Evolutionary conservation across 2,888 invertebrate genomes (phyloP).

Genomic region (Germaria angustata): DNA sequence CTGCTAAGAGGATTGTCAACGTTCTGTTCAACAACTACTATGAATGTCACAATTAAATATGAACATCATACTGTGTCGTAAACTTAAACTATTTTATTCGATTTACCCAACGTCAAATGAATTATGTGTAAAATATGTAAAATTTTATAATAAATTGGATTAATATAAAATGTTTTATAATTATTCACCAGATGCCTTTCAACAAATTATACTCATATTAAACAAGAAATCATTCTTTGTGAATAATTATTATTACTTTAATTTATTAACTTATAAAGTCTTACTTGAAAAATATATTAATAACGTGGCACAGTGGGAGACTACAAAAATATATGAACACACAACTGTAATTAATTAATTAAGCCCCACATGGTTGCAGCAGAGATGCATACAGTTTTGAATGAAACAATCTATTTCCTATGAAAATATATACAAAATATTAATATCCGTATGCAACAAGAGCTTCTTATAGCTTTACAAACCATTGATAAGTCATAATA

Average conservation of each 20-base stretch:
- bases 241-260: conserved; percentile 44
- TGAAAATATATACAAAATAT: too few relatives aligned
- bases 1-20: conserved; percentile 58
- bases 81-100: not conserved
- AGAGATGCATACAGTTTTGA: too few relatives aligned
- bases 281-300: not conserved
- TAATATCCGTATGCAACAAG: too few relatives aligned
- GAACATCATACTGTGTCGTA: not conserved
- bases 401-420: too few relatives aligned
- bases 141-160: conserved; percentile 35
- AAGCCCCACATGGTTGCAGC: too few relatives aligned
- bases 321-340: too few relatives aligned
- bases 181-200: conserved; percentile 5
- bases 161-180: conserved; percentile 48
- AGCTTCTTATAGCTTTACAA: too few relatives aligned
- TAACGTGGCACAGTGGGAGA: too few relatives aligned
- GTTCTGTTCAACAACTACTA: conserved; percentile 43
- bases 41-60: conserved; percentile 30
- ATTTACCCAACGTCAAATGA: not conserved
- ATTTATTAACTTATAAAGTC: not conserved
- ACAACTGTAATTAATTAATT: too few relatives aligned
- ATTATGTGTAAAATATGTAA: conserved; percentile 40
- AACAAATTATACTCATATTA: not conserved
- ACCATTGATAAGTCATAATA: too few relatives aligned
- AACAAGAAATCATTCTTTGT: not conserved